These are phyloP conservation scores for Stictocephala bisonia DNA, from an alignment of 2,888 invertebrate species.

Conservation along the genomic window DNA sequence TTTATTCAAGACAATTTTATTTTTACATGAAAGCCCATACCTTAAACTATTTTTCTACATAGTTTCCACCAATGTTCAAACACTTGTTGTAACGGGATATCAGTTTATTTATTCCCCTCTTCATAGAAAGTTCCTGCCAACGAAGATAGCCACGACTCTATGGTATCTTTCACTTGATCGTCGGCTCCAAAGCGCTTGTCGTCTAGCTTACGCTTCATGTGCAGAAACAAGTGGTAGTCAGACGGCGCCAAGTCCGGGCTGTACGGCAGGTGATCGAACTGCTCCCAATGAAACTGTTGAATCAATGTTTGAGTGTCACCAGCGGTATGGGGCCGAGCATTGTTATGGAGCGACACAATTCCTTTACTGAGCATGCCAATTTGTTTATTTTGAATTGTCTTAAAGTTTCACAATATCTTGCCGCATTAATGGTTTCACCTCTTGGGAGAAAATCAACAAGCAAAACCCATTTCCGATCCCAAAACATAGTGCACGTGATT, in stretches of 20 bases:
- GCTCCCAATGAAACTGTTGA: constrained; percentile 10
- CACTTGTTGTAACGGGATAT: constrained; percentile 5
- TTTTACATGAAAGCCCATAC: constrained; percentile 13
- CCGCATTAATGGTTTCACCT: constrained; percentile 50
- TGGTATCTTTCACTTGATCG: constrained; percentile 17
- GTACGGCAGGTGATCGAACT: not conserved
- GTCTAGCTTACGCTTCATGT: constrained; percentile 41
- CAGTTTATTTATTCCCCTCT: constrained; percentile 13
- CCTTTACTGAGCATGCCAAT: constrained; percentile 51
- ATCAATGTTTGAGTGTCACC: not conserved
- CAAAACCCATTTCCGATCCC: constrained; percentile 54
- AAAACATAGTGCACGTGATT: constrained; percentile 48
- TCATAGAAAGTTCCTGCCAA: constrained; percentile 9
- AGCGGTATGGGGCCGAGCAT: constrained; percentile 52
- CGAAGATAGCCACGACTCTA: not conserved
- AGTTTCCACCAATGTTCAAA: constrained; percentile 22
- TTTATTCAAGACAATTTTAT: not conserved
- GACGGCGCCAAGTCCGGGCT: too few relatives aligned
- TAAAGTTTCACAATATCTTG: constrained; percentile 47
- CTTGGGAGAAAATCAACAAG: constrained; percentile 49
- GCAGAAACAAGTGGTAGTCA: constrained; percentile 16
- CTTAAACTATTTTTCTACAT: constrained; percentile 37
- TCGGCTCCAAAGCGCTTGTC: too few relatives aligned
- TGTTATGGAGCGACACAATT: constrained; percentile 53
- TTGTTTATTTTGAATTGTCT: constrained; percentile 51